Evolutionary conservation across 2,797 vertebrate genomes (phyloP), one percentile per base, ranked within the genome.

Genomic region (Phataginus tetradactyla): DNA sequence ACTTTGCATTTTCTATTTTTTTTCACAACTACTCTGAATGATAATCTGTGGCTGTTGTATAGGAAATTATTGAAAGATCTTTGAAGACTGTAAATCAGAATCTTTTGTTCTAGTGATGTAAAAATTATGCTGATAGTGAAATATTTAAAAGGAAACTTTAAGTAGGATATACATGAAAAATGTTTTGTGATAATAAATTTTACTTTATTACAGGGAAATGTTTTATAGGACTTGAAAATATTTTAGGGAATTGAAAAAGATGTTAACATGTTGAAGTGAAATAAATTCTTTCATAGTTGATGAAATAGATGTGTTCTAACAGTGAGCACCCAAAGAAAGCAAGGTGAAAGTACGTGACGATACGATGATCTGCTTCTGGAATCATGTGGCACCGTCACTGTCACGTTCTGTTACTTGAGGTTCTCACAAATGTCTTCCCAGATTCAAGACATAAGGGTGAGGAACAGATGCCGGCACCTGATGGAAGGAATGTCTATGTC

Each of bases 21-120:
- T 42, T n/a, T 78, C 51, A 91, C 42, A 94, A 20, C n/a, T 34
- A n/a, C 37, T 87, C 72, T 94, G 57, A 96, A 69, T 96, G 68
- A 57, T 91, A 68, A 83, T 94, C 45, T 32, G 21, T 72, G 29
- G 23, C 23, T 88, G 14, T 42, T 91, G 55, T 63, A 74, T 68
- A 69, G 37, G 51, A 81, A 77, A 77, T 91, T 90, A 59, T 66
- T 84, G 49, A 90, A 91, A 91, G 15, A 18, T 71, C 37, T 90
- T 77, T 77, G 72, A 87, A 71, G 34, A n/a, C 42, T 27, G 15
- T 39, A 87, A 83, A 64, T 45, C 25, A 81, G 27, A 80, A 83
- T 49, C 32, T 32, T 95, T 95, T 90, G 37, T 23, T 89, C 63
- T 81, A 90, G 27, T 85, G 57, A 49, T 95, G 89, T 90, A 66